These are phyloP conservation scores for Platyscapa corneri DNA, from an alignment of 1,140 invertebrate genomes.

Conservation along the genomic window DNA sequence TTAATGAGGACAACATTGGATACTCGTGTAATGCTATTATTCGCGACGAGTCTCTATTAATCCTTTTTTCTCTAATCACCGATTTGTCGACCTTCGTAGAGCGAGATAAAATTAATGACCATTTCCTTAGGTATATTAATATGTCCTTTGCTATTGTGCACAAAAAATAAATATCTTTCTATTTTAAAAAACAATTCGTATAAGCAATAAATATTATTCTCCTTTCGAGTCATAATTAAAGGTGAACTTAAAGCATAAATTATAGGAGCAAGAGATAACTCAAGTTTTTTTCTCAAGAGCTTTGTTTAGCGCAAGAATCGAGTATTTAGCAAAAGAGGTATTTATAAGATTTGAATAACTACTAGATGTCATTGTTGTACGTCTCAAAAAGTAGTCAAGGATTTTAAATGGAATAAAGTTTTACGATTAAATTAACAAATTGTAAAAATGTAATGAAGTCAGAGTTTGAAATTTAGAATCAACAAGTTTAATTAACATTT, in stretches of 20 bases:
- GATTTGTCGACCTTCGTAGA: background rate
- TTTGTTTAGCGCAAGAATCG: background rate
- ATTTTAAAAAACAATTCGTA: background rate
- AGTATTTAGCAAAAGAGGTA: constrained; percentile 8
- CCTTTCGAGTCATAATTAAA: background rate
- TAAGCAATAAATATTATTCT: background rate
- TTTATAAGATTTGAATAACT: constrained; percentile 1
- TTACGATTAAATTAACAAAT: constrained; percentile 19
- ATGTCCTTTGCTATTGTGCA: background rate
- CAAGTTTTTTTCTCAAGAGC: background rate
- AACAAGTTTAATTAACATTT: constrained; percentile 2
- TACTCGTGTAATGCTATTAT: background rate
- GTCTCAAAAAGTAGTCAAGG: background rate
- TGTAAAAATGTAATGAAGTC: constrained; percentile 1
- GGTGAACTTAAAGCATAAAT: background rate
- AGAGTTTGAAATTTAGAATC: background rate
- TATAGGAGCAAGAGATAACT: background rate
- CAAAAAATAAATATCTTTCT: background rate
- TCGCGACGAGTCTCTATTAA: background rate
- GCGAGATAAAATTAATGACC: background rate
- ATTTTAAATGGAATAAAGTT: constrained; percentile 10
- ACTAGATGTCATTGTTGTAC: background rate
- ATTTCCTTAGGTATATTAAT: background rate
- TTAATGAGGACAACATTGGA: too few relatives aligned
- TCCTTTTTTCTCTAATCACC: background rate